Base-by-base conservation (phyloP, 2,888 invertebrate genomes). In the Thymelicus lineola region DNA sequence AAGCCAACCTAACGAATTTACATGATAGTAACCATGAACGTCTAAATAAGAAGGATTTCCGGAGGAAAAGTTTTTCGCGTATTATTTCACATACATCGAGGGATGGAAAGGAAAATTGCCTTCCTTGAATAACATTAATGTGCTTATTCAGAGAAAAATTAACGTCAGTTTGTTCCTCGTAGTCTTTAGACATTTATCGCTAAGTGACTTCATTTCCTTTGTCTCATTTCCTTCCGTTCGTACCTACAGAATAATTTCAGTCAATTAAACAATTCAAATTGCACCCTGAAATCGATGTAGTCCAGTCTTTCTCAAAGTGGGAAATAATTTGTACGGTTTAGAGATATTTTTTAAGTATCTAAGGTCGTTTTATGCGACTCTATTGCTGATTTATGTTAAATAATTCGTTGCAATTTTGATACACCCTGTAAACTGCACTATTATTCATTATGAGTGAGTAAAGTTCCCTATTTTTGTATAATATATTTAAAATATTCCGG, bases 141-240 rank as follows among this genome's bases (percentile, higher is more conserved):
- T 60, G 38, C 42, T 60, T 38, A 60, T 38, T 60, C 60, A 60
- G 42, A 60, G 60, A 42, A 60, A 60, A 60, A 60, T 38, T 60
- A 60, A 38, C 57, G 57, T 35, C 36, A 36, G 57, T 57, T 57
- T 14, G 38, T 17, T 35, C 50, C 35, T 36, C 63, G 36, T 90
- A 89, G 88, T 90, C 90, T 88, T 86, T 83, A 81, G 77, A 83
- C 84, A 83, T 82, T 83, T 80, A 80, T 75, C 82, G 85, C 82
- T 86, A 86, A 89, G 85, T 87, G 86, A 88, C 86, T 89, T 86
- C 86, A 86, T 87, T 86, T 77, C 64, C 86, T 84, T 87, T 84
- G 86, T 84, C 82, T 84, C 84, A 86, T 87, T 90, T 91, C 88
- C 90, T 88, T 89, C 87, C 87, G 78, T 77, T 76, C 53, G 42